These are phyloP conservation scores for Tetragnatha versicolor DNA, from an alignment of 1,140 invertebrate species.

Conservation along the genomic window DNA sequence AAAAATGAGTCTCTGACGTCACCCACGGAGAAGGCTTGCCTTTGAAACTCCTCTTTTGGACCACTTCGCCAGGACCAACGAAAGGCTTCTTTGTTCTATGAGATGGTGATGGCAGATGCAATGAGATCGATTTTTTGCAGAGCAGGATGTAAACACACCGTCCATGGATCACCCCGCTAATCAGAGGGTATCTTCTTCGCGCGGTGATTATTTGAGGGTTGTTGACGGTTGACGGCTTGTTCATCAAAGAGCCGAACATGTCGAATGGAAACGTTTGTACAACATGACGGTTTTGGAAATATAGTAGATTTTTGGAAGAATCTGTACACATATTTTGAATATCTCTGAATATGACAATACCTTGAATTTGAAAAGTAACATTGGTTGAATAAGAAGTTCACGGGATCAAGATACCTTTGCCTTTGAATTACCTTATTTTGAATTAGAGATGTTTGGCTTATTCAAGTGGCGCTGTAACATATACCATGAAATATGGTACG, in stretches of 20 bases:
- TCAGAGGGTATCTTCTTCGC: constrained; percentile 9
- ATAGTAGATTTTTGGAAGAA: too few relatives aligned
- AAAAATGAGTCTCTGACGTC: constrained; percentile 49
- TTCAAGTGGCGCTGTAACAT: too few relatives aligned
- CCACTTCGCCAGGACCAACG: constrained; percentile 32
- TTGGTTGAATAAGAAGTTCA: too few relatives aligned
- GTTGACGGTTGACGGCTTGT: not conserved
- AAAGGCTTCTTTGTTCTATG: constrained; percentile 34
- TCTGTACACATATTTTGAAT: too few relatives aligned
- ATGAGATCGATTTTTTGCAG: not conserved
- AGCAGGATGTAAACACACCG: too few relatives aligned
- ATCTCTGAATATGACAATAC: too few relatives aligned
- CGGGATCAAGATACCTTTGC: too few relatives aligned
- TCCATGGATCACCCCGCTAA: not conserved
- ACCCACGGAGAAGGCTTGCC: constrained; percentile 13
- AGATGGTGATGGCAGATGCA: constrained; percentile 9
- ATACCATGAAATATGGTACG: too few relatives aligned
- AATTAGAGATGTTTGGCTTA: too few relatives aligned
- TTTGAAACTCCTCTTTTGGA: constrained; percentile 46
- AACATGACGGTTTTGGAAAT: not conserved
- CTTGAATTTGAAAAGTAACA: too few relatives aligned
- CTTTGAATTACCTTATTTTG: too few relatives aligned
- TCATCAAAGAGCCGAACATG: not conserved
- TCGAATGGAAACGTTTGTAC: not conserved
- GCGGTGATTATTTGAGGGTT: not conserved